Evolutionary conservation across 2,888 invertebrate species (phyloP), one percentile per base, ranked within the genome.

Genomic region (Caenorhabditis virilis): DNA sequence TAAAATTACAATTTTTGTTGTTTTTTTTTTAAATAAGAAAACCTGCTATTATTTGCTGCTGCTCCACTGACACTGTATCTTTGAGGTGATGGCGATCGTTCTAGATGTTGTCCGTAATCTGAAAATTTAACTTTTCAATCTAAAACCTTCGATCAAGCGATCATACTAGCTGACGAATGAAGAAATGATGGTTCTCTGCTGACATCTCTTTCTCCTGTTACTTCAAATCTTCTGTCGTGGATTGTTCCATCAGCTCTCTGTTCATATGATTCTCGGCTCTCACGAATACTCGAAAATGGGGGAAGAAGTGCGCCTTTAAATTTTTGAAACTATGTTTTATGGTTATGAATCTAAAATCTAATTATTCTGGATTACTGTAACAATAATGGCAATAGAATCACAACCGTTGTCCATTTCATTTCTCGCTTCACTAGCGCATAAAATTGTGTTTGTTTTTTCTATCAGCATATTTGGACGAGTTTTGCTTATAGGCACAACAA

Each of bases 171-270:
- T 23, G 74, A 72, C 20, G 49, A 65, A 39, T 79, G 76, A 23
- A 80, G 39, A 46, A 81, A 76, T 13, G 78, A 81, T 1, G 80
- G 70, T 33, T 81, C 82, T 25, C 77, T 48, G 36, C 75, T 78
- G 16, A 73, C 75, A 57, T 81, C 80, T 11, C 78, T 51, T 48
- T 81, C 81, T 2, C 78, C 78, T 16, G 82, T 73, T 25, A 57
- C 53, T n/a, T 69, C 59, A 35, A 48, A 73, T 59, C 73, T 45
- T 38, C 66, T n/a, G 20, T 66, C 60, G 36, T 60, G 55, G 5
- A 64, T 58, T 0, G 55, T 55, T n/a, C 57, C 64, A 20, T 64
- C 70, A 6, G 49, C 53, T 18, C 66, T 42, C 16, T 53, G 53
- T 27, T 71, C 70, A 36, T 58, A 67, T 1, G 64, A 47, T 45